Base-by-base conservation (phyloP, 2,888 invertebrate genomes). In the Hybos culiciformis region DNA sequence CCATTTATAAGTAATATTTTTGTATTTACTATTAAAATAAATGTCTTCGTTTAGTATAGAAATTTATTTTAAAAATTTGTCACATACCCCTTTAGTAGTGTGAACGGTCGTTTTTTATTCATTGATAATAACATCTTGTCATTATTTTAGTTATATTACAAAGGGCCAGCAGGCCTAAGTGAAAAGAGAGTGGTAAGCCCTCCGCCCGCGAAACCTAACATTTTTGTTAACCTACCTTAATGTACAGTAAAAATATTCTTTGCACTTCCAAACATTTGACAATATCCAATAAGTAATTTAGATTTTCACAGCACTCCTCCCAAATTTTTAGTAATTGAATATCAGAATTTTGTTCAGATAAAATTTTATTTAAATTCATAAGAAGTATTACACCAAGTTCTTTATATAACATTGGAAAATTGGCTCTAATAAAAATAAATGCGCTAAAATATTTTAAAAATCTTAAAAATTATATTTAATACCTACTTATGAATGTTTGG, bases 381-480 rank as follows among this genome's bases (percentile, higher is more conserved):
- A 75, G 70, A 47, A 29, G 74, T 69, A 9, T 72, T 47, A 70
- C 70, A 42, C 80, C 81, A 2, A 84, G 53, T 47, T 75, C 76
- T 50, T 77, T 73, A 53, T 76, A 82, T 4, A 85, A 61, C 50
- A 83, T 64, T 8, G 78, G 72, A 53, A 84, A 83, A 58, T 76
- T 82, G 1, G 62, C 63, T 59, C 64, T 71, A 32, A 19, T 48
- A 45, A 39, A 20, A 38, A 46, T 37, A 37, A 9, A 19, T 11
- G 26, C 32, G n/a, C n/a, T n/a, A n/a, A n/a, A n/a, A n/a, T n/a
- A n/a, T n/a, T n/a, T n/a, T n/a, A n/a, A n/a, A n/a, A n/a, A n/a
- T n/a, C n/a, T n/a, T n/a, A n/a, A n/a, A n/a, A 20, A 36, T 29
- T 19, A 21, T 26, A 29, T 39, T 40, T 8, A 21, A 39, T 23